phyloP scores from a whole-genome alignment of 2,113 vertebrate genomes.

The Amia ocellicauda region DNA sequence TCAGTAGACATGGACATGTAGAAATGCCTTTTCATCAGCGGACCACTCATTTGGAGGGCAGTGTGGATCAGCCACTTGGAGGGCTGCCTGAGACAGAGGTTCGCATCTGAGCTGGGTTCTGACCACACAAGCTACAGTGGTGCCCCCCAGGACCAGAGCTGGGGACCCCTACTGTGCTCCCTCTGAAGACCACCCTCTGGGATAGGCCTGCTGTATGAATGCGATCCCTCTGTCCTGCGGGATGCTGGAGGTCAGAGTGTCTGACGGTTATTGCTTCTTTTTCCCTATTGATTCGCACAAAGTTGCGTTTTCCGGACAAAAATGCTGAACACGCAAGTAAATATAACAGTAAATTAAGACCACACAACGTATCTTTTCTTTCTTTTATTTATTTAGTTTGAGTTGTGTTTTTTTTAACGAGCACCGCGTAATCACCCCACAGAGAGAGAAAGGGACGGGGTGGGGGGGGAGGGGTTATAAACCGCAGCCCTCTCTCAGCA shows the following conservation, averaged over 20 bases:
- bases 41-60: too few relatives aligned
- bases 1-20: too few relatives aligned
- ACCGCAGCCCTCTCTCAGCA: background rate
- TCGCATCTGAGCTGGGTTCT: too few relatives aligned
- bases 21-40: too few relatives aligned
- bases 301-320: constrained; percentile 20
- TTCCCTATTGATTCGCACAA: constrained; percentile 46
- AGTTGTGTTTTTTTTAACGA: constrained; percentile 15
- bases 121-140: too few relatives aligned
- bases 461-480: too few relatives aligned
- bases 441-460: background rate
- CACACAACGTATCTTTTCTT: constrained; percentile 8
- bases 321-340: constrained; percentile 39
- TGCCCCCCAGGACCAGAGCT: too few relatives aligned
- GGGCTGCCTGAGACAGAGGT: too few relatives aligned
- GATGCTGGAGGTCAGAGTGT: constrained; percentile 7
- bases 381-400: constrained; percentile 19
- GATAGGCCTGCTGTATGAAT: too few relatives aligned
- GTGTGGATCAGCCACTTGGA: too few relatives aligned
- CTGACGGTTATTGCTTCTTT: constrained; percentile 35
- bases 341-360: constrained; percentile 36
- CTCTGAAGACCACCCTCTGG: too few relatives aligned
- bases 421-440: background rate
- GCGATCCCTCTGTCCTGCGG: background rate
- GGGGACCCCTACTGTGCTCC: too few relatives aligned